phyloP scores from a whole-genome alignment of 2,797 vertebrate species.

The Uromys caudimaculatus region DNA sequence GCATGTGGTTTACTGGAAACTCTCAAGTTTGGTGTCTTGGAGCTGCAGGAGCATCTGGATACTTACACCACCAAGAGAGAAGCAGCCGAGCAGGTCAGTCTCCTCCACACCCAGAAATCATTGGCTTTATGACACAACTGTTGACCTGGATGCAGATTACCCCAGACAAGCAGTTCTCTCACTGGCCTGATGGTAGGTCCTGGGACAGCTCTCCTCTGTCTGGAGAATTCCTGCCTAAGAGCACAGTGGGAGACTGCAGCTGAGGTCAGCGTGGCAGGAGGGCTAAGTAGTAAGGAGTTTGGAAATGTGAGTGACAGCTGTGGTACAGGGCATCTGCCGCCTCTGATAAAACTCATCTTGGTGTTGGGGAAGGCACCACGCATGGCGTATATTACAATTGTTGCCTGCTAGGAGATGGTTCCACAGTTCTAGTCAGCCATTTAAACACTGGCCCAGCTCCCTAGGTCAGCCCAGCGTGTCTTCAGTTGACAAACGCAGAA shows the following conservation, averaged over 20 bases:
- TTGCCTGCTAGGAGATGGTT: background rate
- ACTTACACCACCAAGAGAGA: slow-evolving; percentile 97
- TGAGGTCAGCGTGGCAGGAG: background rate
- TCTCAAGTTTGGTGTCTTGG: slow-evolving; percentile 98
- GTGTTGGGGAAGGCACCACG: accelerated
- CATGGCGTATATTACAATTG: too few species aligned
- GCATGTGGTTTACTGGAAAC: slow-evolving; percentile 97
- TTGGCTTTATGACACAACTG: background rate
- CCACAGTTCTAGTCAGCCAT: background rate
- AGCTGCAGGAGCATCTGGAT: slow-evolving; percentile 98
- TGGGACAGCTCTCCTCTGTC: background rate
- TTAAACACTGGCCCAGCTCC: background rate
- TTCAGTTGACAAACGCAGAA: background rate
- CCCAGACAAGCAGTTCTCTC: too few species aligned
- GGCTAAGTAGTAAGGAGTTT: background rate
- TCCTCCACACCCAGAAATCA: background rate
- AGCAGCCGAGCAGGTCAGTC: slow-evolving; percentile 95
- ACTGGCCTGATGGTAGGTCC: too few species aligned
- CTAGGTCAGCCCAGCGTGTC: background rate
- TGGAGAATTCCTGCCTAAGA: background rate
- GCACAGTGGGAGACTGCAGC: background rate
- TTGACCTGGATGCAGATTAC: background rate
- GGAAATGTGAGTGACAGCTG: background rate
- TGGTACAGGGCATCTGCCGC: background rate
- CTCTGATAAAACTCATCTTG: background rate